phyloP scores from a whole-genome alignment of 2,888 invertebrate species.

The Stenolophus ochropezus region DNA sequence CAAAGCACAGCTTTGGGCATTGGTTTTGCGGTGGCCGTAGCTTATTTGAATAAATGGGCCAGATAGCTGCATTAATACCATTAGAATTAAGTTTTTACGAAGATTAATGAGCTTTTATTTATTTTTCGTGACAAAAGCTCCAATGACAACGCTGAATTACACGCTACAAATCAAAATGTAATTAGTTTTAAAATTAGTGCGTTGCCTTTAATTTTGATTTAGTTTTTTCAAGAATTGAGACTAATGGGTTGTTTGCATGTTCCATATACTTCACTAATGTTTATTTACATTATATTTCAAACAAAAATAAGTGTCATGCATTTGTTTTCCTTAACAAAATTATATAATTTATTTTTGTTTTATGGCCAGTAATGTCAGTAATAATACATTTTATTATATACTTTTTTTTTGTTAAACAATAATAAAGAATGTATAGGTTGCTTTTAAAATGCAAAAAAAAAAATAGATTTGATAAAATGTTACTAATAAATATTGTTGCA shows the following conservation, averaged over 20 bases:
- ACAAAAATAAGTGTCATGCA: no score
- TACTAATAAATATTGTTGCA: no score
- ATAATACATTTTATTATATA: no score
- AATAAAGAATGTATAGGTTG: no score
- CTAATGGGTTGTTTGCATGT: neutral
- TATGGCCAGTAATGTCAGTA: no score
- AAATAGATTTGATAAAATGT: no score
- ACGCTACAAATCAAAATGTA: conserved; percentile 5
- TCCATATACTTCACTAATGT: no score
- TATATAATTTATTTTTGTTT: no score
- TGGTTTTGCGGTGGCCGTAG: conserved; percentile 13
- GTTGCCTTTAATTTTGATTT: neutral
- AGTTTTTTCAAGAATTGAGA: neutral
- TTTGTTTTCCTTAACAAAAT: no score
- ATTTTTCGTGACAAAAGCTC: conserved; percentile 39
- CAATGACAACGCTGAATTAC: neutral
- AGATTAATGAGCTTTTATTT: conserved; percentile 49
- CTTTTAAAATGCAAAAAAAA: no score
- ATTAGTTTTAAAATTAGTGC: conserved; percentile 7
- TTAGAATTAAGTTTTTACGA: conserved; percentile 27
- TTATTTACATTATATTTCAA: no score
- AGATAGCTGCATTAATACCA: conserved; percentile 40
- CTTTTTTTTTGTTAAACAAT: no score
- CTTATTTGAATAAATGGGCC: conserved; percentile 39
- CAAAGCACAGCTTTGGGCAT: conserved; percentile 39